Percentiles rank a stretch among this genome's conserved stretches.
phyloP scores from a whole-genome alignment of 2,113 vertebrate genomes.

The Salminus brasiliensis region DNA sequence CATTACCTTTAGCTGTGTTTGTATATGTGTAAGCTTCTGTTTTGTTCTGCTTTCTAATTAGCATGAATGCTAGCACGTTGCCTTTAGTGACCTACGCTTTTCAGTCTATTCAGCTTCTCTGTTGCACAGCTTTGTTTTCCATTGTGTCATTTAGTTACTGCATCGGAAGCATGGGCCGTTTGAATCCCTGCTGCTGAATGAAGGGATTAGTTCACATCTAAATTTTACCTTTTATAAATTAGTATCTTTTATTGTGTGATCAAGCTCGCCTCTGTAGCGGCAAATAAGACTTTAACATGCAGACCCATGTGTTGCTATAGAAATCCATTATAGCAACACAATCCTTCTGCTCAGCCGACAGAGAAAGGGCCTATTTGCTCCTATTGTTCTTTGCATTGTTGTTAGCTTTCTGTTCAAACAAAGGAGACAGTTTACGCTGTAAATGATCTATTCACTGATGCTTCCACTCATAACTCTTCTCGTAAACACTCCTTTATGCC shows the following conservation, averaged over 20 bases:
- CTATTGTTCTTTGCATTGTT: slow-evolving; percentile 55
- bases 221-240: slow-evolving; percentile 50
- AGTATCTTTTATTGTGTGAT: slow-evolving; percentile 41
- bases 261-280: slow-evolving; percentile 28
- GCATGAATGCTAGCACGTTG: slow-evolving; percentile 5
- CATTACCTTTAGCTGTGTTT: slow-evolving; percentile 4
- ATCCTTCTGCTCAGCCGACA: slow-evolving; percentile 35
- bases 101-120: slow-evolving; percentile 28
- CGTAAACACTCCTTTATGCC: slow-evolving; percentile 44
- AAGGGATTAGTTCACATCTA: slow-evolving; percentile 32
- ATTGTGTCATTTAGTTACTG: slow-evolving; percentile 29
- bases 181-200: slow-evolving; percentile 30
- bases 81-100: background rate
- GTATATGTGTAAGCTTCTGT: background rate
- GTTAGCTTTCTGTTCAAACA: slow-evolving; percentile 54
- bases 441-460: slow-evolving; percentile 52
- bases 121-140: slow-evolving; percentile 22
- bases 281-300: slow-evolving; percentile 50
- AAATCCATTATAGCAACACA: slow-evolving; percentile 41
- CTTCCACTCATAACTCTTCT: slow-evolving; percentile 49
- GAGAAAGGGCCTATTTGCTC: slow-evolving; percentile 54
- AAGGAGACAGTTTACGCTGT: slow-evolving; percentile 54
- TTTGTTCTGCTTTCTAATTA: slow-evolving; percentile 9
- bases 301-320: slow-evolving; percentile 45
- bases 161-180: slow-evolving; percentile 8